Conservation (phyloP, 1,140 invertebrate genomes). For the Megathymus violae region DNA sequence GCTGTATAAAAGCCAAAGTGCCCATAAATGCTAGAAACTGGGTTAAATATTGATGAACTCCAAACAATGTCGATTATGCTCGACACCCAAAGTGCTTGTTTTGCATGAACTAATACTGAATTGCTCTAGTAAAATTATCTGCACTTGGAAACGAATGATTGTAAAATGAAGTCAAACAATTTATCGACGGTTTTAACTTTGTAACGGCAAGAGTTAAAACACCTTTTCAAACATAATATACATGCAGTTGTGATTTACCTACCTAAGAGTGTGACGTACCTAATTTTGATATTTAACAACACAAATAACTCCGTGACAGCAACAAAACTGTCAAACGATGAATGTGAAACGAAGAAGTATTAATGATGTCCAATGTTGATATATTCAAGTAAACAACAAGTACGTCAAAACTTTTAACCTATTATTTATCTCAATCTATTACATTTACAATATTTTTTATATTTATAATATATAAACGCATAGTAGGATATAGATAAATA, state of each 20-base stretch:
- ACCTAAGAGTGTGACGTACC: too few relatives aligned
- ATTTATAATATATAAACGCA: too few relatives aligned
- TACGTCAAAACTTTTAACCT: too few relatives aligned
- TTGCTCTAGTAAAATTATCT: conserved; percentile 35
- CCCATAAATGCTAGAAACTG: conserved; percentile 78
- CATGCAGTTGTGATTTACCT: background rate
- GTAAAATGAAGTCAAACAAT: conserved; percentile 32
- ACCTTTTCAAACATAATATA: conserved; percentile 6
- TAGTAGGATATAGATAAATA: too few relatives aligned
- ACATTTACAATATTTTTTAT: too few relatives aligned
- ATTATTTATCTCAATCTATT: too few relatives aligned
- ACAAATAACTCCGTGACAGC: too few relatives aligned
- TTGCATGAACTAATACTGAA: conserved; percentile 41
- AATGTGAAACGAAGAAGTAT: too few relatives aligned
- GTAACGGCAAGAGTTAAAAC: conserved; percentile 8
- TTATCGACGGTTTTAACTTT: conserved; percentile 24
- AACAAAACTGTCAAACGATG: too few relatives aligned
- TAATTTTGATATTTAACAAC: too few relatives aligned
- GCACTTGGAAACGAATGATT: conserved; percentile 27
- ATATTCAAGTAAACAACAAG: too few relatives aligned
- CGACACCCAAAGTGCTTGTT: conserved; percentile 48
- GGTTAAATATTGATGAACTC: conserved; percentile 80
- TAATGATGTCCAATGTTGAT: too few relatives aligned
- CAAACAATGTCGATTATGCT: conserved; percentile 58
- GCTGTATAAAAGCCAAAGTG: conserved; percentile 67